Evolutionary conservation across 2,113 vertebrate species (phyloP).

Genomic region (Recurvirostra avosetta): DNA sequence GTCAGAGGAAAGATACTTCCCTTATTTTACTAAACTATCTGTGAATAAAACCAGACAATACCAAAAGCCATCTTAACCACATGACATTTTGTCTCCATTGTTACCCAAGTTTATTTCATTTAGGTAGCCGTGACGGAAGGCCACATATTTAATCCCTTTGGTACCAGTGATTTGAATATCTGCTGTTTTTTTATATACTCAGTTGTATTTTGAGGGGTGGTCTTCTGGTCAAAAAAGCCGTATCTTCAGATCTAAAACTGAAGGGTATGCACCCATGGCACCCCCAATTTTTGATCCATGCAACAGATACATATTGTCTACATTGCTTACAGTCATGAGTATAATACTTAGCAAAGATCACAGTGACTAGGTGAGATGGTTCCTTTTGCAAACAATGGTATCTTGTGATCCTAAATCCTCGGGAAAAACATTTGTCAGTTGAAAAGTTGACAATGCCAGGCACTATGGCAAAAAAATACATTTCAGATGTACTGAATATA

Average conservation of each 20-base stretch:
- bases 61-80: not conserved
- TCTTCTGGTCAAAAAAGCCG: not conserved
- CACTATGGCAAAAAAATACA: not conserved
- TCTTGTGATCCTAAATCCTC: not conserved
- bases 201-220: not conserved
- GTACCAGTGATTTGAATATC: not conserved
- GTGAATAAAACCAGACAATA: not conserved
- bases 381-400: not conserved
- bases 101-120: not conserved
- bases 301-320: no score
- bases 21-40: not conserved
- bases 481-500: not conserved
- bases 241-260: not conserved
- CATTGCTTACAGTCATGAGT: not conserved
- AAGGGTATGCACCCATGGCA: not conserved
- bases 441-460: not conserved
- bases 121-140: not conserved
- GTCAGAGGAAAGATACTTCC: not conserved
- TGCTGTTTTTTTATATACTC: accelerated
- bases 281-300: not conserved
- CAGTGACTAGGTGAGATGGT: not conserved
- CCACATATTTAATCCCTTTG: not conserved
- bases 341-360: not conserved
- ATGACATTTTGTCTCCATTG: not conserved
- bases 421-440: not conserved